Conservation (phyloP, 2,113 vertebrate species). For the Heliornis fulica region DNA sequence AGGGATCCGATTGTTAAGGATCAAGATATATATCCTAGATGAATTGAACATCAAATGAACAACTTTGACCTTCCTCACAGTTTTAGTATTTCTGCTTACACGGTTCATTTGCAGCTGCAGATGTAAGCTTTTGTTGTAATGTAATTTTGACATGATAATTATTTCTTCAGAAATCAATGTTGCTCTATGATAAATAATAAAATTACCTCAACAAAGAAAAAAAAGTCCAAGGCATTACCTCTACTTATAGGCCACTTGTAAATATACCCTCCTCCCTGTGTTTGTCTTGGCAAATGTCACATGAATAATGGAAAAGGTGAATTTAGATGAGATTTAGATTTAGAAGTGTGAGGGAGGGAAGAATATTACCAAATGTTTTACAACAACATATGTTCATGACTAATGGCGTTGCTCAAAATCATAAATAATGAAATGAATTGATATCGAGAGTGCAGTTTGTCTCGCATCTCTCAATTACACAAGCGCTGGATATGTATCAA, state of each 20-base stretch:
- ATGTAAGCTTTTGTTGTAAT: not conserved
- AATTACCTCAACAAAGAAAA: not conserved
- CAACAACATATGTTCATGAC: not conserved
- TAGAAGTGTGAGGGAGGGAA: not conserved
- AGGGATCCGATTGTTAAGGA: not conserved
- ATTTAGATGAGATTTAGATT: not conserved
- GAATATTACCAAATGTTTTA: constrained; percentile 15
- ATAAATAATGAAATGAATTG: constrained; percentile 43
- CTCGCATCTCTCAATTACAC: constrained; percentile 9
- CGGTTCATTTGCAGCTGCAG: not conserved
- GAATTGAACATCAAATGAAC: not conserved
- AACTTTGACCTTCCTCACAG: not conserved
- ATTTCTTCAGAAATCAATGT: not conserved
- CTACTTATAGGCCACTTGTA: not conserved
- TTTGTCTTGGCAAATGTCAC: not conserved
- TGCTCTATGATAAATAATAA: not conserved
- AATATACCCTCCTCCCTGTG: not conserved
- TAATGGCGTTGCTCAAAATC: constrained; percentile 4
- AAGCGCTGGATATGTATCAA: not conserved
- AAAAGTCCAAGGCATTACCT: not conserved
- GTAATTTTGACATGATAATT: not conserved
- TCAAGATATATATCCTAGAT: not conserved
- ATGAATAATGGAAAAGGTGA: not conserved
- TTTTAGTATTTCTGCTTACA: not conserved
- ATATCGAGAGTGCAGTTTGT: not conserved